phyloP scores from a whole-genome alignment of 2,888 invertebrate species.

The Drosophila birchii region DNA sequence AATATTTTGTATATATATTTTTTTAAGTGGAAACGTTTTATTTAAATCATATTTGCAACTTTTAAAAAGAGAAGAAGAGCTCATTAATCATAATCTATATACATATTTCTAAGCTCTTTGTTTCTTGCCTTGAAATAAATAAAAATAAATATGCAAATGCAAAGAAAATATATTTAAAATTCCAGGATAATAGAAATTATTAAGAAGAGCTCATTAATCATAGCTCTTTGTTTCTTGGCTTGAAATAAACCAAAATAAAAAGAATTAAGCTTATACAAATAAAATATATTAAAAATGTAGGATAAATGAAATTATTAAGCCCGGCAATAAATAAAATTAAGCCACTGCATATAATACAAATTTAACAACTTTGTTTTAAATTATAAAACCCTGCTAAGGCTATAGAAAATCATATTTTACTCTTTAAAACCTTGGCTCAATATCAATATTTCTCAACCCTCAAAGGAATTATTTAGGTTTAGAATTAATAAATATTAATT shows the following conservation, averaged over 20 bases:
- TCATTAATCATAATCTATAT: no score
- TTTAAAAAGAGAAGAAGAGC: neutral
- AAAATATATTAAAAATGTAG: no score
- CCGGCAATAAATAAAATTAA: neutral
- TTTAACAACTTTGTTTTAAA: neutral
- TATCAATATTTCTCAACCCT: neutral
- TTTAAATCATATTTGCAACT: neutral
- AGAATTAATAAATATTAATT: neutral
- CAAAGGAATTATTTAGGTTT: neutral
- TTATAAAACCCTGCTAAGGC: neutral
- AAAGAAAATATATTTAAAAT: no score
- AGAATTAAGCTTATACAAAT: no score
- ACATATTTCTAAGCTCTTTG: neutral
- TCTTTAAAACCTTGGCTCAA: neutral
- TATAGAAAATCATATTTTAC: neutral
- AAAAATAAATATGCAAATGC: neutral
- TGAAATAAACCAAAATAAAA: no score
- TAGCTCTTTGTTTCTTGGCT: no score
- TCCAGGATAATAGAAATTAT: no score
- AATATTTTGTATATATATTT: neutral
- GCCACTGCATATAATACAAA: neutral
- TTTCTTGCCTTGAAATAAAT: neutral
- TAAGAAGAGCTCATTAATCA: no score
- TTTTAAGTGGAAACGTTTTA: neutral
- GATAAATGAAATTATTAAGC: no score